Conservation (phyloP, 2,797 vertebrate species). For the Nannoperca australis region DNA sequence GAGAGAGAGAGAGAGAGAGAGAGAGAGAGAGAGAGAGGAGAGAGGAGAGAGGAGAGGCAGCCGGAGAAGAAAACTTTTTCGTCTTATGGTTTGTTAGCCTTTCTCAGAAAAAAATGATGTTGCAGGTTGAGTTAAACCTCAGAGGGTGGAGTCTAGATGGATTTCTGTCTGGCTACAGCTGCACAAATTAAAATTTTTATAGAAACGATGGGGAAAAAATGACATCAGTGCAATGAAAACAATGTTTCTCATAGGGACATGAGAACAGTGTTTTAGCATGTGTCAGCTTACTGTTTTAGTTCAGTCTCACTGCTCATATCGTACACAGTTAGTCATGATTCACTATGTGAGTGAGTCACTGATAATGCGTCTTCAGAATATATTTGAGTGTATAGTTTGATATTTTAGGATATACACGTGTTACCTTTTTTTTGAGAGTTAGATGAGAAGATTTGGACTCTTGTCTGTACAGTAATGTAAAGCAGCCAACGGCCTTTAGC, state of each 20-base stretch:
- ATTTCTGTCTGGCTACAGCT: not conserved
- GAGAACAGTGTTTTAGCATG: not conserved
- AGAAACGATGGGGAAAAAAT: not conserved
- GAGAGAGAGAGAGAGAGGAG: slow-evolving; percentile 14
- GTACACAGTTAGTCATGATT: not conserved
- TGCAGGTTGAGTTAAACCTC: slow-evolving; percentile 2
- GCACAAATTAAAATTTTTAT: not conserved
- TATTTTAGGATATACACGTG: not conserved
- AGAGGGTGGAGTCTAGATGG: not conserved
- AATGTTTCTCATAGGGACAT: not conserved
- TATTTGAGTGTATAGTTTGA: not conserved
- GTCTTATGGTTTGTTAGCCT: slow-evolving; percentile 35
- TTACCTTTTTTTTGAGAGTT: not conserved
- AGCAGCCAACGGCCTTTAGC: no score
- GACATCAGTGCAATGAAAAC: not conserved
- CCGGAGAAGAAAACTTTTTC: slow-evolving; percentile 31
- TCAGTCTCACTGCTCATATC: not conserved
- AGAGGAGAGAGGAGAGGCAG: slow-evolving; percentile 14
- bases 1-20: slow-evolving; percentile 27
- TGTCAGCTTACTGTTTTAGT: not conserved
- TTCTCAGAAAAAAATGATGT: slow-evolving; percentile 17
- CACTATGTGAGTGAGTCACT: not conserved
- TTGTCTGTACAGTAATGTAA: no score
- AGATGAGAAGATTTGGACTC: not conserved
- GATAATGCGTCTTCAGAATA: not conserved